Percentiles rank a stretch among this genome's conserved stretches.
phyloP scores from a whole-genome alignment of 2,888 invertebrate genomes.

The Mythimna albipuncta region DNA sequence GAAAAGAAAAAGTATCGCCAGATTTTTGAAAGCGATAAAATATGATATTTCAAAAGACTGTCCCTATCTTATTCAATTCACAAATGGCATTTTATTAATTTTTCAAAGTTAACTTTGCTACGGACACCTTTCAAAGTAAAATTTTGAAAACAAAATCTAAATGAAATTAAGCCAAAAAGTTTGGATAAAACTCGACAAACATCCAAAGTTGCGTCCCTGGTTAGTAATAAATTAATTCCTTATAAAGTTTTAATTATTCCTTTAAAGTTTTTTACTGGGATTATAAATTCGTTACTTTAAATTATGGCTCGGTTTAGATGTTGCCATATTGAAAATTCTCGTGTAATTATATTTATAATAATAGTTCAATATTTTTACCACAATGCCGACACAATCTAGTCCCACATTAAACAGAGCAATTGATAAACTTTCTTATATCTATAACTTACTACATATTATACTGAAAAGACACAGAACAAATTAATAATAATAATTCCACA shows the following conservation, averaged over 20 bases:
- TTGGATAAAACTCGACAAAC: conserved; percentile 52
- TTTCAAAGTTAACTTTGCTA: conserved; percentile 44
- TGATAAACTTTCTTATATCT: too few species aligned
- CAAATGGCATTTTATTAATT: conserved; percentile 42
- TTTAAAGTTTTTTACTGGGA: conserved; percentile 47
- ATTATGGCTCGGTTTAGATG: conserved; percentile 30
- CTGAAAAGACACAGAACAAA: too few species aligned
- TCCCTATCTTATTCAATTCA: conserved; percentile 15
- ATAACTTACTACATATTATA: too few species aligned
- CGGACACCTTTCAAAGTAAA: conserved; percentile 44
- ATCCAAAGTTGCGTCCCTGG: conserved; percentile 48
- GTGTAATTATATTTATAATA: background rate
- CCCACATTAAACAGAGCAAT: too few species aligned
- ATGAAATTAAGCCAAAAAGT: conserved; percentile 60
- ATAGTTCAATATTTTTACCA: too few species aligned
- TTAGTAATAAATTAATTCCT: conserved; percentile 59
- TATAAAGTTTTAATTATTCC: conserved; percentile 63
- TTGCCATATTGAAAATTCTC: conserved; percentile 13
- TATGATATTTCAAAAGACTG: background rate
- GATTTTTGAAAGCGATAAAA: background rate
- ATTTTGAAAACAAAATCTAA: conserved; percentile 57
- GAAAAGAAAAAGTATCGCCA: background rate
- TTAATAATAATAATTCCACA: too few species aligned
- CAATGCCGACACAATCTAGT: too few species aligned
- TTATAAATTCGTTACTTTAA: conserved; percentile 44